These are phyloP conservation scores for Nettapus auritus DNA, from an alignment of 2,113 vertebrate genomes.

Conservation along the genomic window DNA sequence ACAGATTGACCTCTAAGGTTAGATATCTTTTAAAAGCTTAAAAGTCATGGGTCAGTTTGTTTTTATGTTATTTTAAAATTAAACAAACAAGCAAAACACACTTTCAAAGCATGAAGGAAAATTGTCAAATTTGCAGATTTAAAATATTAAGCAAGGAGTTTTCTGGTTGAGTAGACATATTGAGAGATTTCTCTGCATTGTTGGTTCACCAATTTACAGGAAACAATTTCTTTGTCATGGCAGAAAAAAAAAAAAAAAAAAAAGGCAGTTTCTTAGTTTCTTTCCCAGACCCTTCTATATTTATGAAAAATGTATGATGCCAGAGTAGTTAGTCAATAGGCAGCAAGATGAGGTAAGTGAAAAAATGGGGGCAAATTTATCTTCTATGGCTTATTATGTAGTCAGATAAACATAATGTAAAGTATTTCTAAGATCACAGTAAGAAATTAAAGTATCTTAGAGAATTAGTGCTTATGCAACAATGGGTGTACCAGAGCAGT, in stretches of 20 bases:
- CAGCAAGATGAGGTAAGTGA: not conserved
- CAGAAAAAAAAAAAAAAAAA: not conserved
- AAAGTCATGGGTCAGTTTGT: not conserved
- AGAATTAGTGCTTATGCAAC: not conserved
- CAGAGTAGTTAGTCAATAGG: not conserved
- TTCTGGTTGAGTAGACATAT: not conserved
- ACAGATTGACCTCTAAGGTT: not conserved
- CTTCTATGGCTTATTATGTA: not conserved
- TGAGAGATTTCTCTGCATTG: not conserved
- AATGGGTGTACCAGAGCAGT: not conserved
- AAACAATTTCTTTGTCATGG: not conserved
- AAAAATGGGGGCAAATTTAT: not conserved
- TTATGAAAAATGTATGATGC: not conserved
- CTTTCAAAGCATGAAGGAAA: not conserved
- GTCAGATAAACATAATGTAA: not conserved
- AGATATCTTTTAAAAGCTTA: not conserved
- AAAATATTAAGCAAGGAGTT: not conserved
- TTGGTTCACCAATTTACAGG: not conserved
- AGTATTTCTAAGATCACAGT: not conserved
- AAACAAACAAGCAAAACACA: not conserved
- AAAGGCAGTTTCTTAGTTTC: not conserved
- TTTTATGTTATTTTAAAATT: not conserved
- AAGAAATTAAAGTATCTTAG: not conserved
- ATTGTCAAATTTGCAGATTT: not conserved
- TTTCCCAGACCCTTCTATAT: not conserved